phyloP scores from a whole-genome alignment of 2,797 vertebrate genomes.

The Tolypeutes matacus region DNA sequence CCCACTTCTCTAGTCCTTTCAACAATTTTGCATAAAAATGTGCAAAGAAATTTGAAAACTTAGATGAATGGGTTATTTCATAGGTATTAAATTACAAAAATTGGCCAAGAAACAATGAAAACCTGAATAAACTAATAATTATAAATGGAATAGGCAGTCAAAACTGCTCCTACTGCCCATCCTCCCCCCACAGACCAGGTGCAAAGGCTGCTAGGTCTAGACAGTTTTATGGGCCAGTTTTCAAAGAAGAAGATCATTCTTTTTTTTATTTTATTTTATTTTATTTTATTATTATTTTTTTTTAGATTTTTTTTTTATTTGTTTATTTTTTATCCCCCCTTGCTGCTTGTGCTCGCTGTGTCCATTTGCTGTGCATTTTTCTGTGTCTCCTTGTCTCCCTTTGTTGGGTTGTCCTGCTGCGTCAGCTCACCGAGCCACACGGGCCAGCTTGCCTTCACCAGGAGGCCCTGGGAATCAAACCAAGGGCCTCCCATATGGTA shows the following conservation, averaged over 20 bases:
- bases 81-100: constrained; percentile 43
- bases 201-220: background rate
- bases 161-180: background rate
- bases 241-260: constrained; percentile 26
- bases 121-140: background rate
- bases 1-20: background rate
- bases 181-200: background rate
- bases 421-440: too few relatives aligned
- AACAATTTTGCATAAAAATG: background rate
- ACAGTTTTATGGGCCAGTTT: background rate
- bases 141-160: background rate
- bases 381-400: too few relatives aligned
- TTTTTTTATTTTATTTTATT: too few relatives aligned
- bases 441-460: too few relatives aligned
- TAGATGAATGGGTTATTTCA: background rate
- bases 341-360: too few relatives aligned
- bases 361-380: too few relatives aligned
- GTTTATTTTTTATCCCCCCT: too few relatives aligned
- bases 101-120: background rate
- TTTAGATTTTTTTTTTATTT: too few relatives aligned
- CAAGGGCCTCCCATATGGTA: too few relatives aligned
- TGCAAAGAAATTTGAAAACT: background rate
- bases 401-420: too few relatives aligned
- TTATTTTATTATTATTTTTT: too few relatives aligned
- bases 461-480: too few relatives aligned